Percentiles rank a stretch among this genome's conserved stretches.
These are phyloP conservation scores for Turritopsis dohrnii DNA, from an alignment of 30 jellyfish, hydroid and myxozoan genomes.

Conservation along the genomic window DNA sequence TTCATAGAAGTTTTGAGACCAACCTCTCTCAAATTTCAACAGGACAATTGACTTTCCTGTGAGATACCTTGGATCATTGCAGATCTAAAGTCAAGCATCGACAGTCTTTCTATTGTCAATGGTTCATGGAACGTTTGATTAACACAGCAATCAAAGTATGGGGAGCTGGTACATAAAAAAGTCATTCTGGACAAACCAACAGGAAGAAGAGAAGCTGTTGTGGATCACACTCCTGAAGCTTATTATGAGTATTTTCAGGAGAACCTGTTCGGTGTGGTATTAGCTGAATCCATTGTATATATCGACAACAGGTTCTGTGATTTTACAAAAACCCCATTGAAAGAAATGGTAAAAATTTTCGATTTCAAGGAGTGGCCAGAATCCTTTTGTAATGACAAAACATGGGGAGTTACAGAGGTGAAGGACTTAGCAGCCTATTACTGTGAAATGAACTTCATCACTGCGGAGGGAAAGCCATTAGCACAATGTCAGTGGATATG, in stretches of 20 bases:
- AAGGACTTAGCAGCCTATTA: background rate
- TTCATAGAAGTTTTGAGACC: too few relatives aligned
- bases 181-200: background rate
- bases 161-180: background rate
- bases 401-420: too few relatives aligned
- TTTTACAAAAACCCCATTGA: background rate
- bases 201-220: background rate
- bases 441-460: background rate
- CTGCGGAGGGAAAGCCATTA: background rate
- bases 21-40: too few relatives aligned
- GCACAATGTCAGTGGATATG: background rate
- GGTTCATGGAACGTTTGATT: too few relatives aligned
- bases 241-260: background rate
- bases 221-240: background rate
- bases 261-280: background rate
- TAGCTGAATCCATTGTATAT: background rate
- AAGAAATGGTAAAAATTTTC: background rate
- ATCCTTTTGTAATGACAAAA: background rate
- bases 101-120: too few relatives aligned
- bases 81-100: too few relatives aligned
- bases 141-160: too few relatives aligned
- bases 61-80: too few relatives aligned
- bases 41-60: too few relatives aligned
- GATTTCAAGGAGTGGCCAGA: background rate
- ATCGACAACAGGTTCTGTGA: too few relatives aligned